phyloP scores from a whole-genome alignment of 2,113 vertebrate species.

The Misgurnus mizolepis region DNA sequence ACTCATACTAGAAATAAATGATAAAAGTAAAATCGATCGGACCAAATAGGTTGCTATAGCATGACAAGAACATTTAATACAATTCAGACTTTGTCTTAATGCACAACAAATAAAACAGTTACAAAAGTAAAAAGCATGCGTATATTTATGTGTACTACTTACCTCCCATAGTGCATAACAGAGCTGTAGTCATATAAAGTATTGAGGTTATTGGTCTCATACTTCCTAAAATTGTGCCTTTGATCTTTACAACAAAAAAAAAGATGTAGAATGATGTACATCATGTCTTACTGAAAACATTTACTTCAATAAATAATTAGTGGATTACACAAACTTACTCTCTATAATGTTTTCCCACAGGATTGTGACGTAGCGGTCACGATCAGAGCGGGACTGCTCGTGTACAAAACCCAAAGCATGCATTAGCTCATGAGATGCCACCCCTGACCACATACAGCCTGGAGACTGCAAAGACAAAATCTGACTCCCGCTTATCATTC shows the following conservation, averaged over 20 bases:
- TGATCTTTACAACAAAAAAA: constrained; percentile 63
- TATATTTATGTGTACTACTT: constrained; percentile 35
- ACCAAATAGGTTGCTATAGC: too few relatives aligned
- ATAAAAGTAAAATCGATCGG: too few relatives aligned
- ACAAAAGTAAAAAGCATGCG: not conserved
- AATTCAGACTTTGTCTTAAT: not conserved
- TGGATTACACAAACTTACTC: constrained; percentile 56
- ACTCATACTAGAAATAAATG: too few relatives aligned
- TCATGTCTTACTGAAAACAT: not conserved
- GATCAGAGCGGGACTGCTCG: constrained; percentile 83
- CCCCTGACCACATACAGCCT: constrained; percentile 82
- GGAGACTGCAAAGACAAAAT: constrained; percentile 76
- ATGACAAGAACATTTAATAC: not conserved
- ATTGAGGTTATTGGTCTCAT: constrained; percentile 75
- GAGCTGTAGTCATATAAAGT: constrained; percentile 77
- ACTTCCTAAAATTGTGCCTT: constrained; percentile 75
- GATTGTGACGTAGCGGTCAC: constrained; percentile 79
- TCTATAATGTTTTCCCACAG: constrained; percentile 81
- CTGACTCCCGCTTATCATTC: constrained; percentile 79
- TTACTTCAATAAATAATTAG: not conserved
- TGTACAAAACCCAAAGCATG: constrained; percentile 85
- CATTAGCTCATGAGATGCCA: constrained; percentile 82
- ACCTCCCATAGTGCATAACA: constrained; percentile 80
- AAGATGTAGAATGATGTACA: not conserved
- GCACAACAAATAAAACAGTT: too few relatives aligned